Evolutionary conservation across 2,797 vertebrate genomes (phyloP).

Genomic region (Nyctibius grandis): DNA sequence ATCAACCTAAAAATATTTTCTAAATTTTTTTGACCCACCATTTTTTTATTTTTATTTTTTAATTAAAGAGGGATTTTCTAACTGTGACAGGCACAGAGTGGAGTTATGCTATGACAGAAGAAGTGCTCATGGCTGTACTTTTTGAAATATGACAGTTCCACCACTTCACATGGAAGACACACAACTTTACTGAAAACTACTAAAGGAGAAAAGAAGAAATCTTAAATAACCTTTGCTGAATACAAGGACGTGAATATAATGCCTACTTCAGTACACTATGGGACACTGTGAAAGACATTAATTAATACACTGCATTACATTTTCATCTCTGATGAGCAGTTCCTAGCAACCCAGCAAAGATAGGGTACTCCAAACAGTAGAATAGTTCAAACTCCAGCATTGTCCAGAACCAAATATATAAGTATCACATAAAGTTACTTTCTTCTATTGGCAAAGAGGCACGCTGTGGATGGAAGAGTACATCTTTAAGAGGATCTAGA

Average conservation of each 20-base stretch:
- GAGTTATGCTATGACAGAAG: neutral
- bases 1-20: neutral
- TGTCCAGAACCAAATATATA: neutral
- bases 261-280: neutral
- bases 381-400: neutral
- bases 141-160: neutral
- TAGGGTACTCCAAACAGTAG: neutral
- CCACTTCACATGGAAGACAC: neutral
- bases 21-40: neutral
- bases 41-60: neutral
- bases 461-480: neutral
- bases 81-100: neutral
- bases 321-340: neutral
- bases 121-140: neutral
- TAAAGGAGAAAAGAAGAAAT: neutral
- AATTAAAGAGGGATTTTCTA: neutral
- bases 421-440: neutral
- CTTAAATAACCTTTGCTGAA: neutral
- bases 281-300: neutral
- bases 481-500: neutral
- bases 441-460: neutral
- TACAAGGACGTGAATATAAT: neutral
- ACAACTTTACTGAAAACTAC: neutral
- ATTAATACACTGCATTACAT: neutral
- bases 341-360: neutral